phyloP scores from a whole-genome alignment of 1,140 invertebrate species.

The Leptonema lineaticorne region DNA sequence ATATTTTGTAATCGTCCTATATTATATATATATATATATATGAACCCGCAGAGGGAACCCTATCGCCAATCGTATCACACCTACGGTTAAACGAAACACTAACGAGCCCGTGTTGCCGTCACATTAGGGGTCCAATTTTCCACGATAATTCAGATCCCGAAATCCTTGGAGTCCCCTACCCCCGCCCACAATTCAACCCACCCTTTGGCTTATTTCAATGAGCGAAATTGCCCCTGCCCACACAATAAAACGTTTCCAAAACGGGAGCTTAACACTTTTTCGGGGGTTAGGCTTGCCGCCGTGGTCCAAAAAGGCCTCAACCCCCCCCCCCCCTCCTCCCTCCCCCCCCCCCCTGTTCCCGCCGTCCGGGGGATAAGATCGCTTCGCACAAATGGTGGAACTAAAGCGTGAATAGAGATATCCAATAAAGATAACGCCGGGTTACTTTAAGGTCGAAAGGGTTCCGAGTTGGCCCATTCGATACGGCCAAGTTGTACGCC shows the following conservation, averaged over 20 bases:
- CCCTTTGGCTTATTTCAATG: slow-evolving; percentile 19
- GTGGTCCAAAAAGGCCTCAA: background rate
- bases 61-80: slow-evolving; percentile 38
- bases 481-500: slow-evolving; percentile 25
- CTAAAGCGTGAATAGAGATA: slow-evolving; percentile 40
- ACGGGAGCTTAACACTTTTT: slow-evolving; percentile 24
- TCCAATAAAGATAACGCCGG: slow-evolving; percentile 38
- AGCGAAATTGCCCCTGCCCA: slow-evolving; percentile 9
- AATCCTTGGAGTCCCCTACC: background rate
- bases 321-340: background rate
- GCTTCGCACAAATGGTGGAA: slow-evolving; percentile 37
- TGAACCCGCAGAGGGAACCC: no score
- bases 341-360: background rate
- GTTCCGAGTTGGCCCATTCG: slow-evolving; percentile 23
- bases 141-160: slow-evolving; percentile 17
- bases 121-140: slow-evolving; percentile 39
- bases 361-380: slow-evolving; percentile 32
- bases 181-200: background rate
- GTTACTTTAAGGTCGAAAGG: slow-evolving; percentile 20
- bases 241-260: slow-evolving; percentile 26
- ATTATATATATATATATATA: no score
- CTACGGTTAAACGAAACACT: slow-evolving; percentile 37
- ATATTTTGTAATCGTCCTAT: no score
- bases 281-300: no score
- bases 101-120: slow-evolving; percentile 36